These are phyloP conservation scores for Colostygia pectinataria DNA, from an alignment of 2,888 invertebrate genomes.

Conservation along the genomic window DNA sequence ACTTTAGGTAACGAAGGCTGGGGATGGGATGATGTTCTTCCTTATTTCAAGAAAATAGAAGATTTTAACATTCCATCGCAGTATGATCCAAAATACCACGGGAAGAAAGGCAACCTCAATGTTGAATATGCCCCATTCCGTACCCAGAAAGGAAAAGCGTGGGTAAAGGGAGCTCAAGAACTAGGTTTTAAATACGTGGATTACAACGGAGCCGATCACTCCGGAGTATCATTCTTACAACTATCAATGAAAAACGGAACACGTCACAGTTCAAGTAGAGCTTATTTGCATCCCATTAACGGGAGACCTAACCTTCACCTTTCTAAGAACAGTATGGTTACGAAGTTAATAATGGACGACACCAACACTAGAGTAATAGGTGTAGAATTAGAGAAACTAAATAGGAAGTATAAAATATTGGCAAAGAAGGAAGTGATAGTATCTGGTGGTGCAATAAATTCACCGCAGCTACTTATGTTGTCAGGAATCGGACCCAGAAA, in stretches of 20 bases:
- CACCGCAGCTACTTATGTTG: slow-evolving; percentile 90
- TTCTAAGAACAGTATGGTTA: slow-evolving; percentile 83
- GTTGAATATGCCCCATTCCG: slow-evolving; percentile 80
- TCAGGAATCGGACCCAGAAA: slow-evolving; percentile 88
- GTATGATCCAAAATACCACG: slow-evolving; percentile 78
- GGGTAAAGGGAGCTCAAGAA: slow-evolving; percentile 85
- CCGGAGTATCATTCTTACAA: slow-evolving; percentile 85
- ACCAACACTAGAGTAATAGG: slow-evolving; percentile 82
- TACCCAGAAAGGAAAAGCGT: slow-evolving; percentile 77
- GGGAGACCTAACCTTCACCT: slow-evolving; percentile 85
- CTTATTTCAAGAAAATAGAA: slow-evolving; percentile 91
- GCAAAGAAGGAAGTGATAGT: slow-evolving; percentile 89
- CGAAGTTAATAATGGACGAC: slow-evolving; percentile 81
- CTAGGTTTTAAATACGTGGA: slow-evolving; percentile 84
- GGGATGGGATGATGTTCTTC: slow-evolving; percentile 87
- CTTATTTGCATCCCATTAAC: slow-evolving; percentile 84
- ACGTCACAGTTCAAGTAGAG: slow-evolving; percentile 86
- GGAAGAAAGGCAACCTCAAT: slow-evolving; percentile 81
- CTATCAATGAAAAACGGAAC: slow-evolving; percentile 86
- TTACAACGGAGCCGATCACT: slow-evolving; percentile 84
- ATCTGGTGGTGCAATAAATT: slow-evolving; percentile 89
- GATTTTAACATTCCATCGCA: slow-evolving; percentile 84
- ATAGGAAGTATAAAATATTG: slow-evolving; percentile 75
- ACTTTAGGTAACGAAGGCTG: slow-evolving; percentile 87
- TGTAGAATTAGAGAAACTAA: slow-evolving; percentile 81